phyloP scores from a whole-genome alignment of 2,797 vertebrate genomes.

The Poeciliopsis turneri region DNA sequence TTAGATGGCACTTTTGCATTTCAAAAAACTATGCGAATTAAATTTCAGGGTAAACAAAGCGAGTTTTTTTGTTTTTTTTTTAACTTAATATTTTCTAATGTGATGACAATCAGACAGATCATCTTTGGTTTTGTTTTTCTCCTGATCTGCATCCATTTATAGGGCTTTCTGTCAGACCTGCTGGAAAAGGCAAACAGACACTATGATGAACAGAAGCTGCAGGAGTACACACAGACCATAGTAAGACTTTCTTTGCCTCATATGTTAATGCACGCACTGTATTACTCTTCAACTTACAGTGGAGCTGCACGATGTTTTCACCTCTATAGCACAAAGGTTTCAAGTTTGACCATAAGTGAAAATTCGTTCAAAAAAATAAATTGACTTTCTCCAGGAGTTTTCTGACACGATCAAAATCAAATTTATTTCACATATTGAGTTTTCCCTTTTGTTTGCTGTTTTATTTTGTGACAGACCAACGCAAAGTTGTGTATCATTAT shows the following conservation, averaged over 20 bases:
- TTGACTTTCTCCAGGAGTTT: not conserved
- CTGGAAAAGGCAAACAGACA: constrained; percentile 95
- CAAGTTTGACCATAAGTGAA: not conserved
- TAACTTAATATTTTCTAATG: not conserved
- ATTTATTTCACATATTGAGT: not conserved
- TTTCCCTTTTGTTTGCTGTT: not conserved
- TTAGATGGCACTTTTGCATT: not conserved
- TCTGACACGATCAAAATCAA: not conserved
- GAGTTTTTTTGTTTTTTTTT: not conserved
- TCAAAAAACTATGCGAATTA: not conserved
- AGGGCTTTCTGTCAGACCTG: constrained; percentile 96
- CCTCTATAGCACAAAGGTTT: not conserved
- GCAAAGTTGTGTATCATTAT: not conserved
- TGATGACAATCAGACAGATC: not conserved
- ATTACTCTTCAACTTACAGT: not conserved
- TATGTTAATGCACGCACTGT: not conserved
- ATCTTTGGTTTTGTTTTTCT: not conserved
- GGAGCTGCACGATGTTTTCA: not conserved
- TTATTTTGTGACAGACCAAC: not conserved
- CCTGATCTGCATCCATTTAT: constrained; percentile 38
- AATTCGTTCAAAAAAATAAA: not conserved
- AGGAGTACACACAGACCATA: constrained; percentile 96
- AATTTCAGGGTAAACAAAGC: not conserved
- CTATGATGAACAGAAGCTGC: constrained; percentile 92
- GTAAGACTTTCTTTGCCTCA: constrained; percentile 76